Evolutionary conservation across 2,797 vertebrate genomes (phyloP), one percentile per base, ranked within the genome.

Genomic region (Melanotaenia pygmaea): DNA sequence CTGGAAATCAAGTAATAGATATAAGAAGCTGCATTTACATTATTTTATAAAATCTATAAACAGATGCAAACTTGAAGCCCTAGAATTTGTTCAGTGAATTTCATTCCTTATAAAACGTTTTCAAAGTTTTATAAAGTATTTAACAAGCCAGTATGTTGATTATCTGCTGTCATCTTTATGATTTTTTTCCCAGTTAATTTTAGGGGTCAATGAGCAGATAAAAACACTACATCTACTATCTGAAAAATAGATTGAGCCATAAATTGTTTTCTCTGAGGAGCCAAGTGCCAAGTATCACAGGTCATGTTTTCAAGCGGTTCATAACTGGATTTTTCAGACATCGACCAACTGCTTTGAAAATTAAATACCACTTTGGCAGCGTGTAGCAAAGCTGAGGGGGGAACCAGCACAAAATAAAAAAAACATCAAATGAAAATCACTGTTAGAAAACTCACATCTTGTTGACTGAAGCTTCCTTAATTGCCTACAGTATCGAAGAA

Each of bases 401-500:
- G n/a, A 54, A 61, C 62, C 16, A 53, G 4, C 1, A 24, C 26
- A 20, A 8, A 24, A 12, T 37, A 10, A 3, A 32, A 5, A 5
- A 16, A 2, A 18, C 26, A 22, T 3, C 28, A 1, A 16, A 20
- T 1, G 16, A 45, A 34, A 59, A 28, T 5, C 2, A 0, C 43
- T 53, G 40, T 14, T 53, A 62, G 24, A 59, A 66, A 65, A 24
- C 61, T 37, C n/a, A 56, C 18, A 12, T 8, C 30, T 24, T 66
- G 51, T 26, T 43, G 58, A 67, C 10, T 9, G 3, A 59, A 66
- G 67, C 66, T 65, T 69, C 62, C 70, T 83, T 81, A 77, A 83
- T 77, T 81, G 57, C 38, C 50, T 76, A 30, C 32, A 38, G 5
- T n/a, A 13, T 9, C 58, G 5, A 45, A 63, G 30, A 50, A 43